Evolutionary conservation across 2,888 invertebrate species (phyloP).

Genomic region (Microplitis manilae): DNA sequence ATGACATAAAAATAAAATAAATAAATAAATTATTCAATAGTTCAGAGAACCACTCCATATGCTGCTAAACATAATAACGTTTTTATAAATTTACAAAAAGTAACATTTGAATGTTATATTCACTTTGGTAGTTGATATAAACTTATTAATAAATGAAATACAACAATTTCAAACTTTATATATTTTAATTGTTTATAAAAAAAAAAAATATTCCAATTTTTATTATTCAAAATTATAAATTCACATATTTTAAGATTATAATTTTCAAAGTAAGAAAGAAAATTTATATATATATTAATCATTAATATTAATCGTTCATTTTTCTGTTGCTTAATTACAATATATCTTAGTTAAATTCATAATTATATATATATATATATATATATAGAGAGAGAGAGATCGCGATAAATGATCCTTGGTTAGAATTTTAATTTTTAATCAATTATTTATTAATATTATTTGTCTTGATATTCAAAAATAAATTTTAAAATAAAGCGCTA

Average conservation of each 20-base stretch:
- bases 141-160: not conserved
- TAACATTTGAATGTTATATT: no score
- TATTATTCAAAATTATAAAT: not conserved
- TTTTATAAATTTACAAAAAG: no score
- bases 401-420: no score
- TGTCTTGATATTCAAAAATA: not conserved
- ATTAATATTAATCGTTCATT: constrained; percentile 3
- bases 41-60: no score
- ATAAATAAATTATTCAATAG: no score
- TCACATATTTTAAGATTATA: constrained; percentile 53
- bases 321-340: not conserved
- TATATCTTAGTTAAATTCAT: not conserved
- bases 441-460: not conserved
- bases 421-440: no score
- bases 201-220: not conserved
- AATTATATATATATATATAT: not conserved
- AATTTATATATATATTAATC: constrained; percentile 17
- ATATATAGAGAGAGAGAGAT: not conserved
- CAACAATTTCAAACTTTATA: constrained; percentile 1
- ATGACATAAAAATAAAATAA: no score
- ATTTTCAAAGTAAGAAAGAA: constrained; percentile 24
- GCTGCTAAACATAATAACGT: no score
- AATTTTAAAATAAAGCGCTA: not conserved
- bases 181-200: not conserved
- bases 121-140: constrained; percentile 45